phyloP scores from a whole-genome alignment of 2,797 vertebrate genomes.

The Yasuhikotakia modesta region DNA sequence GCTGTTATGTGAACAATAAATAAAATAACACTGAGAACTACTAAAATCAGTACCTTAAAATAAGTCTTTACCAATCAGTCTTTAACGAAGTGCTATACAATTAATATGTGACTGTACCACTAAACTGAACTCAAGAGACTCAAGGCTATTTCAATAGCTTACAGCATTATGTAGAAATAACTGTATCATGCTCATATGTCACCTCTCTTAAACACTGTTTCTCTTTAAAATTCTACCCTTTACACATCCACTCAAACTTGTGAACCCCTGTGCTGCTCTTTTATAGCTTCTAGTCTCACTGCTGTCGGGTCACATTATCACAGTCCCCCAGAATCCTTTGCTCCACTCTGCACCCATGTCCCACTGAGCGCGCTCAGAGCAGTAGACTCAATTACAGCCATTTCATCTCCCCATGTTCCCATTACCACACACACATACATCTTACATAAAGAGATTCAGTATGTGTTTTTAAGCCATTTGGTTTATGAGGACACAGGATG shows the following conservation, averaged over 20 bases:
- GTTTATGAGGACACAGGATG: background rate
- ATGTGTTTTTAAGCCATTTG: no score
- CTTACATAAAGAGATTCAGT: conserved; percentile 24
- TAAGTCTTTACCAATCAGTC: no score
- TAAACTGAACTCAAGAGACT: background rate
- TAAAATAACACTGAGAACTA: no score
- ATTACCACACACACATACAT: conserved; percentile 13
- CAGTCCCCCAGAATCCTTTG: conserved; percentile 50
- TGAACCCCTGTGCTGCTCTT: conserved; percentile 18
- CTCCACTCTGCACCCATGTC: conserved; percentile 42
- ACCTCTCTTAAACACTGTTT: conserved; percentile 33
- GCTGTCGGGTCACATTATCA: conserved; percentile 51
- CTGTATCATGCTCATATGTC: conserved; percentile 15
- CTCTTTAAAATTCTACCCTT: conserved; percentile 15
- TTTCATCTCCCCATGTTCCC: conserved; percentile 42
- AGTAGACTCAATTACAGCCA: conserved; percentile 50
- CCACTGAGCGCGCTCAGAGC: conserved; percentile 36
- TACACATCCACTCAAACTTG: conserved; percentile 26
- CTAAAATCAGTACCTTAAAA: no score
- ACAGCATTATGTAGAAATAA: background rate
- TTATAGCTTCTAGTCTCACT: conserved; percentile 31
- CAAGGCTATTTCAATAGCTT: background rate
- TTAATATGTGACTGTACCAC: background rate
- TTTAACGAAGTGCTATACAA: no score
- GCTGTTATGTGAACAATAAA: no score